These are phyloP conservation scores for Phymatocera aterrima DNA, from an alignment of 2,888 invertebrate species.

Conservation along the genomic window DNA sequence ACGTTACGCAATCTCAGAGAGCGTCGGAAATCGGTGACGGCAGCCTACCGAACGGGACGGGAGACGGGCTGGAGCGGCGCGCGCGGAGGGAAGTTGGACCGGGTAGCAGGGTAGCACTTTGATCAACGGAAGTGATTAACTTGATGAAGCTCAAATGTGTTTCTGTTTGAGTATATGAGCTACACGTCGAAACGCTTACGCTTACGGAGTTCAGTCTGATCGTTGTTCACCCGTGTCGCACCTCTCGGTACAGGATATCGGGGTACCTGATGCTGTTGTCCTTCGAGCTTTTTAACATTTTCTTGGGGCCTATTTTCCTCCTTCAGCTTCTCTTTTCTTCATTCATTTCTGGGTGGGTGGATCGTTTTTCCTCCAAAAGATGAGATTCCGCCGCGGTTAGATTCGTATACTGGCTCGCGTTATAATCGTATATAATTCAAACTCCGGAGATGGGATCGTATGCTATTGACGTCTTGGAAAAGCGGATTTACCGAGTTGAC, in stretches of 20 bases:
- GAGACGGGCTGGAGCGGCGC: slow-evolving; percentile 5
- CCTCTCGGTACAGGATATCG: neutral
- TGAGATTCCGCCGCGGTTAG: neutral
- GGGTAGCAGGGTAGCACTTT: slow-evolving; percentile 6
- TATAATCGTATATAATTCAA: slow-evolving; percentile 16
- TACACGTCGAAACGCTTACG: neutral
- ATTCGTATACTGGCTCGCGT: neutral
- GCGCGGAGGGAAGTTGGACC: slow-evolving; percentile 4
- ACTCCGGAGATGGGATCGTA: neutral
- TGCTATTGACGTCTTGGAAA: slow-evolving; percentile 37
- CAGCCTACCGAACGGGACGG: neutral
- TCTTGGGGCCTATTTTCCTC: too few relatives aligned
- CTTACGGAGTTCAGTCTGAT: neutral
- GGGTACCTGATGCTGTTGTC: too few relatives aligned
- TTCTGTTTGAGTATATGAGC: neutral
- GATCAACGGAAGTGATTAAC: slow-evolving; percentile 39
- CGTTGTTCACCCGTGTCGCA: neutral
- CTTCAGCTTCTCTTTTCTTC: neutral
- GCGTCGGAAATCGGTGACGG: slow-evolving; percentile 4
- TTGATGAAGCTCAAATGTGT: slow-evolving; percentile 21
- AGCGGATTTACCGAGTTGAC: slow-evolving; percentile 36
- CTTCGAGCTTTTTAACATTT: too few relatives aligned
- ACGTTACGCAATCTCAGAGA: slow-evolving; percentile 24
- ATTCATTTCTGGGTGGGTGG: neutral
- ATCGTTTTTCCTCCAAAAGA: neutral